Evolutionary conservation across 2,888 invertebrate genomes (phyloP).

Genomic region (Lasioglossum morio): DNA sequence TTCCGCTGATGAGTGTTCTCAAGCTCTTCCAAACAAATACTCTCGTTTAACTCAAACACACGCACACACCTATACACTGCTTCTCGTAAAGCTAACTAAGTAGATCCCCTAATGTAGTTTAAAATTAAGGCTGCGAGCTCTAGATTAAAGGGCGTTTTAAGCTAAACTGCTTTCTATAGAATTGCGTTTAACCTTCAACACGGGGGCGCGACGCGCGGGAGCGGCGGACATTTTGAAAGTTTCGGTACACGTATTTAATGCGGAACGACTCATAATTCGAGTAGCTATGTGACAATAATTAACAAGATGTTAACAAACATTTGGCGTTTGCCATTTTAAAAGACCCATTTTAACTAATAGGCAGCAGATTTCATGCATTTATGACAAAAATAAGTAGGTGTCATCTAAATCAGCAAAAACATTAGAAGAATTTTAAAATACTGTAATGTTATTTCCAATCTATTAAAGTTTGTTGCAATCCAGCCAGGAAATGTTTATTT

Average conservation of each 20-base stretch:
- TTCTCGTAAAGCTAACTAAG: constrained; percentile 9
- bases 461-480: no score
- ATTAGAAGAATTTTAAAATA: no score
- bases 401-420: no score
- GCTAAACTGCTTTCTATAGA: constrained; percentile 27
- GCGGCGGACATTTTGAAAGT: neutral
- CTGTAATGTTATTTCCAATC: no score
- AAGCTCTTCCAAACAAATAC: constrained; percentile 10
- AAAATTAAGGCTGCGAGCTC: constrained; percentile 21
- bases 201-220: neutral
- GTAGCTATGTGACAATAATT: neutral
- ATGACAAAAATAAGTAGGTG: no score
- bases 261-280: neutral
- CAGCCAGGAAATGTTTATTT: no score
- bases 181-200: constrained; percentile 20
- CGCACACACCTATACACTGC: neutral
- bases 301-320: neutral
- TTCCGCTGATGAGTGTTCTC: neutral
- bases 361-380: no score
- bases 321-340: neutral
- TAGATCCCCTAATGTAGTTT: constrained; percentile 23
- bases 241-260: neutral
- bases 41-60: constrained; percentile 12
- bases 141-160: constrained; percentile 15
- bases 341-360: no score